Evolutionary conservation across 2,113 vertebrate species (phyloP).

Genomic region (Amphiprion percula): DNA sequence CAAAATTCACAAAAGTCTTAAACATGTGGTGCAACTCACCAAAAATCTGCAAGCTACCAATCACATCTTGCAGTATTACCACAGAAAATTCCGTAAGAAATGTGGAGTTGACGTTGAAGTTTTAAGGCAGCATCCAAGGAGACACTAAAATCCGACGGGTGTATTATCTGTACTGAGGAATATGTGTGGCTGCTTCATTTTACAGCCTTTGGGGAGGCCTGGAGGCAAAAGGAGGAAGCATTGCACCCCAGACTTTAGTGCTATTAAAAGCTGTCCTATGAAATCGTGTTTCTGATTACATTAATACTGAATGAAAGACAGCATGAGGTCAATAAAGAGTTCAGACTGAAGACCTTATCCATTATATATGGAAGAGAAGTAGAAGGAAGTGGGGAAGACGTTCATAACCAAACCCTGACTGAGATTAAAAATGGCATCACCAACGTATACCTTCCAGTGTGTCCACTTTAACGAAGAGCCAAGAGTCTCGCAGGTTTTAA

Average conservation of each 20-base stretch:
- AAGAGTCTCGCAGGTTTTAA: no score
- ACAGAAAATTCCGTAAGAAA: slow-evolving; percentile 5
- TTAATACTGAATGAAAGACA: slow-evolving; percentile 62
- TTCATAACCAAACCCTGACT: slow-evolving; percentile 2
- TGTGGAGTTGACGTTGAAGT: not conserved
- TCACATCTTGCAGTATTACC: not conserved
- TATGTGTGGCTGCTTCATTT: not conserved
- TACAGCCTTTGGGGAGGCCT: slow-evolving; percentile 30
- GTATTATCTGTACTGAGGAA: not conserved
- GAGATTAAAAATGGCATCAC: not conserved
- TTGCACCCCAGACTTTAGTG: not conserved
- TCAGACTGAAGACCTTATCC: slow-evolving; percentile 24
- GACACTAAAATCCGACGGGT: not conserved
- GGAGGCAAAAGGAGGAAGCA: slow-evolving; percentile 24
- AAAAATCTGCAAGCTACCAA: not conserved
- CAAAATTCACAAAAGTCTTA: no score
- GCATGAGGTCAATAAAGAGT: slow-evolving; percentile 33
- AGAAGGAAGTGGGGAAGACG: not conserved
- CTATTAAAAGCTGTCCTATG: slow-evolving; percentile 50
- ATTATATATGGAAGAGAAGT: slow-evolving; percentile 39
- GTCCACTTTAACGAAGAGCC: not conserved
- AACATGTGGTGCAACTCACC: slow-evolving; percentile 31
- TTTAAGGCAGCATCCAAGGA: not conserved
- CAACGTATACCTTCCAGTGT: not conserved
- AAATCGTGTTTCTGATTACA: slow-evolving; percentile 33